Evolutionary conservation across 2,113 vertebrate genomes (phyloP).

Genomic region (Lophochroa leadbeateri): DNA sequence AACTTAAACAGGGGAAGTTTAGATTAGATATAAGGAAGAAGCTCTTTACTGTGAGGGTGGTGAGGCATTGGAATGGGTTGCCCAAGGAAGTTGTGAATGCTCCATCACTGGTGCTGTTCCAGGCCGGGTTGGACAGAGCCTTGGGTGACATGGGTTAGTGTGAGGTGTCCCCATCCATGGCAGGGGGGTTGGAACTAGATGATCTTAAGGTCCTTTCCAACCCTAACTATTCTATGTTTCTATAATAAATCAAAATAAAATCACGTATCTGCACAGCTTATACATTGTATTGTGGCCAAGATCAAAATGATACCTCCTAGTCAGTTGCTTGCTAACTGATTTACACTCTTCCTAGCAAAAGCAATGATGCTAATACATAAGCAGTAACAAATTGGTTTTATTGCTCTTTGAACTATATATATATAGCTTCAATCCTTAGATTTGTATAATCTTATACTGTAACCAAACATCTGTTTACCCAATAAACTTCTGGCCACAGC

Average conservation of each 20-base stretch:
- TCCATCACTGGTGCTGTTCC: no score
- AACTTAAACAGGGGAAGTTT: no score
- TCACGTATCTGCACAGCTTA: neutral
- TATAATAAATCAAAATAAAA: neutral
- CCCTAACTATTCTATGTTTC: neutral
- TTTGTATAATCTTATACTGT: neutral
- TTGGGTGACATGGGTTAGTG: no score
- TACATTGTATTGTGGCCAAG: neutral
- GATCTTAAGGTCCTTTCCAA: neutral
- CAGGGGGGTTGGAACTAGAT: neutral
- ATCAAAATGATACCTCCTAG: neutral
- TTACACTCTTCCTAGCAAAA: neutral
- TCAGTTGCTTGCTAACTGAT: neutral
- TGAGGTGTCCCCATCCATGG: no score
- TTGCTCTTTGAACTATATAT: neutral
- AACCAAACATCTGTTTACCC: neutral
- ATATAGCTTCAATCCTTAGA: neutral
- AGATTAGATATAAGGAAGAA: no score
- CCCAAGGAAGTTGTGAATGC: no score
- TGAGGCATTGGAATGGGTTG: no score
- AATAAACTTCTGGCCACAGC: neutral
- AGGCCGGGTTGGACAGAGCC: no score
- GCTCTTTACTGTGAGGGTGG: no score
- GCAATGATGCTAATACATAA: neutral
- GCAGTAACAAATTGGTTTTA: neutral